Evolutionary conservation across 30 jellyfish, hydroid and myxozoan species (phyloP).

Genomic region (Aurelia aurita): DNA sequence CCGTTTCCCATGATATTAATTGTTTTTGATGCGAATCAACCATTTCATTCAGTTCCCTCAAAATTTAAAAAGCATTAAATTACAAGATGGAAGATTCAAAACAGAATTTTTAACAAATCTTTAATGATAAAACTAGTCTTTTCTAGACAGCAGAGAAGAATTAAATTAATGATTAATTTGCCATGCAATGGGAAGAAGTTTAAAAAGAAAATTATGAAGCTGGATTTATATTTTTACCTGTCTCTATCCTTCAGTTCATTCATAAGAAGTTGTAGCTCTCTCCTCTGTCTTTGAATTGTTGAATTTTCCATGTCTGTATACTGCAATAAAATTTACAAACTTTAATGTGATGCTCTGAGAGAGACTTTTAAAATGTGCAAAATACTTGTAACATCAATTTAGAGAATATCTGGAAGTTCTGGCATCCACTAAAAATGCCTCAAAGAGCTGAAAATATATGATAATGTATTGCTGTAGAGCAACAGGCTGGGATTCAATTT

Average conservation of each 20-base stretch:
- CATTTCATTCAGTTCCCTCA: conserved; percentile 94
- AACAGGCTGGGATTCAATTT: too few species aligned
- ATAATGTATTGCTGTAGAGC: too few species aligned
- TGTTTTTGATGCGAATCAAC: conserved; percentile 96
- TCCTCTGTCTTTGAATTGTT: conserved; percentile 85
- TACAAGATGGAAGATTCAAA: neutral
- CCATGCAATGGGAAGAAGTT: too few species aligned
- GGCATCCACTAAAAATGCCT: too few species aligned
- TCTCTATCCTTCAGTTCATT: conserved; percentile 91
- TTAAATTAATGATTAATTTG: too few species aligned
- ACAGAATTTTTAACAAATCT: neutral
- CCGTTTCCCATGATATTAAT: conserved; percentile 92
- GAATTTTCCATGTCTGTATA: conserved; percentile 64
- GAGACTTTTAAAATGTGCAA: too few species aligned
- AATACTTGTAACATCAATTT: too few species aligned
- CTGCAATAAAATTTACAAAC: conserved; percentile 4
- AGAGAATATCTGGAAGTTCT: too few species aligned
- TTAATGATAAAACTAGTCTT: neutral
- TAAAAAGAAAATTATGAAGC: too few species aligned
- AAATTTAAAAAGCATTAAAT: neutral
- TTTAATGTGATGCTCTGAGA: too few species aligned
- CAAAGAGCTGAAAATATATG: too few species aligned
- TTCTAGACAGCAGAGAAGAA: too few species aligned
- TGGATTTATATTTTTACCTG: conserved; percentile 48
- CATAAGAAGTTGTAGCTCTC: conserved; percentile 87